A percentile compares a stretch with the other conserved stretches of the same genome.
phyloP scores from a whole-genome alignment of 1,140 invertebrate species.

The Drosophila nikananu region DNA sequence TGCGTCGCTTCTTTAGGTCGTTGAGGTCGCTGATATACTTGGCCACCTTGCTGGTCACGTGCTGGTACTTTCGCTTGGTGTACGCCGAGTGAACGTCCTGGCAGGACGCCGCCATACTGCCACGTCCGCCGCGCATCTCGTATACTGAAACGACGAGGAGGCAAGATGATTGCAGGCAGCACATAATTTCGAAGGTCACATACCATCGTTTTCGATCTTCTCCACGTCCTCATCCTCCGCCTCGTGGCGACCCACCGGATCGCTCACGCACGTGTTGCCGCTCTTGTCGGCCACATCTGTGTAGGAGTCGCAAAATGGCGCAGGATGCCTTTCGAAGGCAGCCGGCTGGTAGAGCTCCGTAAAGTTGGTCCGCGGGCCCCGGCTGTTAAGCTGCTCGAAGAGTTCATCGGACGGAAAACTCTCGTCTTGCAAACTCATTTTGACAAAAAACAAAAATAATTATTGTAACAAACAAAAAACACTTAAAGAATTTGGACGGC shows the following conservation, averaged over 20 bases:
- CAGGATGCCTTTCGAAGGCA: slow-evolving; percentile 36
- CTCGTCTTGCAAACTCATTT: slow-evolving; percentile 61
- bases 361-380: slow-evolving; percentile 16
- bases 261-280: slow-evolving; percentile 64
- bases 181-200: too few relatives aligned
- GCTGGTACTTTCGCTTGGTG: slow-evolving; percentile 72
- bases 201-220: slow-evolving; percentile 19
- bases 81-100: slow-evolving; percentile 77
- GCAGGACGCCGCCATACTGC: slow-evolving; percentile 63
- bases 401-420: slow-evolving; percentile 65
- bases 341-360: slow-evolving; percentile 42
- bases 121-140: background rate
- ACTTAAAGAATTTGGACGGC: background rate
- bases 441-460: background rate
- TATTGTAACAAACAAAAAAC: background rate
- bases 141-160: too few relatives aligned
- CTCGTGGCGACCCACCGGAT: slow-evolving; percentile 48
- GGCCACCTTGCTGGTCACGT: slow-evolving; percentile 77
- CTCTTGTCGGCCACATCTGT: slow-evolving; percentile 49
- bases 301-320: slow-evolving; percentile 58
- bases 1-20: slow-evolving; percentile 45
- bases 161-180: too few relatives aligned
- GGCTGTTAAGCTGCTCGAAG: slow-evolving; percentile 47
- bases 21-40: slow-evolving; percentile 77
- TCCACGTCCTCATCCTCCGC: slow-evolving; percentile 34